Percentiles rank a stretch among this genome's conserved stretches.
Evolutionary conservation across 1,140 invertebrate species (phyloP).

Genomic region (Ridgeia piscesae): DNA sequence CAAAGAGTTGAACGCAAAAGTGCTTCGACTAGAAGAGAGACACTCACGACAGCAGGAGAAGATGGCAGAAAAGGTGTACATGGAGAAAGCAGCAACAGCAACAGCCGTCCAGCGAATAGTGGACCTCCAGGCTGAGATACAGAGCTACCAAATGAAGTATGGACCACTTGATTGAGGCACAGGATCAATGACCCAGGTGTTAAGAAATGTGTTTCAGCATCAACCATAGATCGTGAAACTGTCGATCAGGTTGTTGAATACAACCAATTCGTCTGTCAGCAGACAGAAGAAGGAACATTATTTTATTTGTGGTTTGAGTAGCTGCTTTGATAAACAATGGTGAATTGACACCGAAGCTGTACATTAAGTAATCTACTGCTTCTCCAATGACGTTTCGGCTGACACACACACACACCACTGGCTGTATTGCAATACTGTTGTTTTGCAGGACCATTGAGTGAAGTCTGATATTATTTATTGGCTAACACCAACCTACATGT

Average conservation of each 20-base stretch:
- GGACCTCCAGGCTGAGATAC: constrained; percentile 36
- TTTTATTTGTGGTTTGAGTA: neutral
- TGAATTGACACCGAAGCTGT: neutral
- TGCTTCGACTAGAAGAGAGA: constrained; percentile 29
- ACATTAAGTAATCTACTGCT: neutral
- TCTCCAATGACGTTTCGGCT: neutral
- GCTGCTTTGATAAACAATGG: neutral
- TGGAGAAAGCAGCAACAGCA: constrained; percentile 32
- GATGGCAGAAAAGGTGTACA: constrained; percentile 27
- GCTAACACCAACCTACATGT: neutral
- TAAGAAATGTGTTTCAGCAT: neutral
- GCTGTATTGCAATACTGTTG: neutral
- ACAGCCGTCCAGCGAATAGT: constrained; percentile 40
- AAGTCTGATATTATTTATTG: neutral
- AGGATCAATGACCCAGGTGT: neutral
- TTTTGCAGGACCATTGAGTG: neutral
- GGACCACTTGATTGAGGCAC: constrained; percentile 25
- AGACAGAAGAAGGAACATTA: neutral
- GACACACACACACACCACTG: neutral
- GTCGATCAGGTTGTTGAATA: neutral
- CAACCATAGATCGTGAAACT: neutral
- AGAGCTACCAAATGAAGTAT: constrained; percentile 42
- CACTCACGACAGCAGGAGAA: neutral
- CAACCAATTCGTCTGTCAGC: neutral
- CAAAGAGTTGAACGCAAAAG: constrained; percentile 21